These are phyloP conservation scores for Dascyllus trimaculatus DNA, from an alignment of 2,113 vertebrate genomes.

Conservation along the genomic window DNA sequence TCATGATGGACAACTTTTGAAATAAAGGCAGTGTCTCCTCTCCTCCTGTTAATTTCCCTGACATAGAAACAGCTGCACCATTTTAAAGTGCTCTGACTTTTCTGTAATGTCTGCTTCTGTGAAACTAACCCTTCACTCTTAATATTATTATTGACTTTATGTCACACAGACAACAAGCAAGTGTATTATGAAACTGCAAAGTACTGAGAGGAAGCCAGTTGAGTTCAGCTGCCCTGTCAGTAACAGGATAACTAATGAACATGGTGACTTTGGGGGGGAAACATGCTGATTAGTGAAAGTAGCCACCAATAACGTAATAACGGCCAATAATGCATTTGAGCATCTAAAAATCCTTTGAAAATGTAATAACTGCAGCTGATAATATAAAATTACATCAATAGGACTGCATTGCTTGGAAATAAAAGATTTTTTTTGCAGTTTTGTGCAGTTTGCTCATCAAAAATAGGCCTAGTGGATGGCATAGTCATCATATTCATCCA, in stretches of 20 bases:
- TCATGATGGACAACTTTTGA: conserved; percentile 67
- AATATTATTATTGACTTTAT: background rate
- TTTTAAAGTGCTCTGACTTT: conserved; percentile 14
- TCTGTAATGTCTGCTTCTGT: background rate
- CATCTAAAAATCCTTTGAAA: too few species aligned
- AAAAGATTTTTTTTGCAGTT: too few species aligned
- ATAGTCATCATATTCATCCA: too few species aligned
- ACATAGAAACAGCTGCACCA: background rate
- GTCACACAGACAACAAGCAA: background rate
- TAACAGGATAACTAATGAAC: background rate
- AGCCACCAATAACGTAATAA: too few species aligned
- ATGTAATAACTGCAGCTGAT: too few species aligned
- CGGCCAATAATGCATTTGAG: too few species aligned
- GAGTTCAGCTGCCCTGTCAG: background rate
- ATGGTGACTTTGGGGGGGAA: background rate
- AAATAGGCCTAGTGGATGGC: too few species aligned
- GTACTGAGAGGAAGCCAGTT: background rate
- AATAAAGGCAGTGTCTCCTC: conserved; percentile 41
- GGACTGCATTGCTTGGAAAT: too few species aligned
- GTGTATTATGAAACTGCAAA: background rate
- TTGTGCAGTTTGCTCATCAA: too few species aligned
- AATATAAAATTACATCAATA: too few species aligned
- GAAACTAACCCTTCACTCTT: background rate
- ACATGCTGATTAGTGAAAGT: too few species aligned
- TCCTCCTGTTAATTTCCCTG: conserved; percentile 18